Base-by-base conservation (phyloP, 2,888 invertebrate species). In the Cryptus viduatorius region DNA sequence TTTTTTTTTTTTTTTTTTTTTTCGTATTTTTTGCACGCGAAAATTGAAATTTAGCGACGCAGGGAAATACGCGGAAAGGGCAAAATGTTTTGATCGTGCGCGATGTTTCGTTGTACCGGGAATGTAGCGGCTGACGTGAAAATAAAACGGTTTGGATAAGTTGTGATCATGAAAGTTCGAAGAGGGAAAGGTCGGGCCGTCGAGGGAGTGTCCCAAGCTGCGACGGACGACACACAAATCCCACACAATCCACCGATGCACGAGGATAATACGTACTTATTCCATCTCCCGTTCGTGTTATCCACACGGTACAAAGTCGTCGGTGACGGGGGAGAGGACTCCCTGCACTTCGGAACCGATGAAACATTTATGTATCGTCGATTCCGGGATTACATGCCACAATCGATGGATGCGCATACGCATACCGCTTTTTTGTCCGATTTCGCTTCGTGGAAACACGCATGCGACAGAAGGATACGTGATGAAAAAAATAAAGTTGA, bases 311-410 rank as follows among this genome's bases (percentile, higher is more conserved):
- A 46, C 82, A 79, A 79, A 73, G 59, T 59, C 87, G 86, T 87
- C 85, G 86, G 88, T 87, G 86, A 82, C 83, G 86, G 81, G 84
- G 83, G 86, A n/a, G n/a, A n/a, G n/a, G 86, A 86, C 87, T 88
- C 88, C 87, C 83, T 79, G 86, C 89, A 88, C 86, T 79, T 78
- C 82, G 86, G 84, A 76, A 79, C 79, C 87, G 85, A 87, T 92
- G 90, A 90, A 92, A 91, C 89, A 91, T 92, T 92, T 90, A 92
- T 92, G 91, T 83, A 64, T 59, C 50, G 50, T 75, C 69, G 71
- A 50, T 79, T 71, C 48, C 61, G 73, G 84, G 83, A 87, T 87
- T 85, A 86, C 84, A 79, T 24, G 79, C 80, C 76, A 71, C 69
- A 37, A 79, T 65, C 73, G 61, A 78, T 81, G 24, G 64, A 76